These are phyloP conservation scores for Apamea crenata DNA, from an alignment of 2,888 invertebrate genomes.

Conservation along the genomic window DNA sequence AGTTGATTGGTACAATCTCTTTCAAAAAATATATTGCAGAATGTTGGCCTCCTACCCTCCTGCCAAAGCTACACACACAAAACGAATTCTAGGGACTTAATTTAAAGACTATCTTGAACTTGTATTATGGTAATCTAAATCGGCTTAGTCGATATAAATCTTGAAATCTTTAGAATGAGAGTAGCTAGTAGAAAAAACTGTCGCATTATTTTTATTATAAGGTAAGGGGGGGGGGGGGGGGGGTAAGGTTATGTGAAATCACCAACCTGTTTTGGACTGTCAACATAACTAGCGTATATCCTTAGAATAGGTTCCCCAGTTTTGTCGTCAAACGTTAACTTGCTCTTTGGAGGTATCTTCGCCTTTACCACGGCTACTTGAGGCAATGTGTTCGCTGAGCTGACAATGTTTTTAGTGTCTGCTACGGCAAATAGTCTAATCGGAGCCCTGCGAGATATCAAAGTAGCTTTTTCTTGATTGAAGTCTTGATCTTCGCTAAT, in stretches of 20 bases:
- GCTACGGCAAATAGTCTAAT: conserved; percentile 79
- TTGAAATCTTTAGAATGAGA: not conserved
- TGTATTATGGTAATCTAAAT: not conserved
- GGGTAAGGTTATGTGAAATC: not conserved
- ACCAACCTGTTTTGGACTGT: conserved; percentile 81
- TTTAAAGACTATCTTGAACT: too few species aligned
- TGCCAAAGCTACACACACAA: not conserved
- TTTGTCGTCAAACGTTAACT: conserved; percentile 84
- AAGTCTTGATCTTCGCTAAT: conserved; percentile 86
- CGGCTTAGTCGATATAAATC: not conserved
- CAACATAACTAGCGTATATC: conserved; percentile 89
- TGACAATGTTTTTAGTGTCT: conserved; percentile 74
- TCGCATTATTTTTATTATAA: not conserved
- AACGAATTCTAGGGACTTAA: not conserved
- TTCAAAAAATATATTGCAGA: not conserved
- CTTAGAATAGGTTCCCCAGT: conserved; percentile 88
- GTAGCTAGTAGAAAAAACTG: not conserved
- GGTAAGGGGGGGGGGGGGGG: too few species aligned
- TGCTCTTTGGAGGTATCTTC: conserved; percentile 85
- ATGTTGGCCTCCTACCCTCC: not conserved
- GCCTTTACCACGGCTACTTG: conserved; percentile 82
- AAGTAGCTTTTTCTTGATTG: conserved; percentile 80
- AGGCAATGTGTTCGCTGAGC: conserved; percentile 68
- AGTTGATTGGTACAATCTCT: not conserved
- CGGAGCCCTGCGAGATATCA: conserved; percentile 80